A percentile compares a stretch with the other conserved stretches of the same genome.
Conservation (phyloP, 2,888 invertebrate species). For the Loripinus fragilis region DNA sequence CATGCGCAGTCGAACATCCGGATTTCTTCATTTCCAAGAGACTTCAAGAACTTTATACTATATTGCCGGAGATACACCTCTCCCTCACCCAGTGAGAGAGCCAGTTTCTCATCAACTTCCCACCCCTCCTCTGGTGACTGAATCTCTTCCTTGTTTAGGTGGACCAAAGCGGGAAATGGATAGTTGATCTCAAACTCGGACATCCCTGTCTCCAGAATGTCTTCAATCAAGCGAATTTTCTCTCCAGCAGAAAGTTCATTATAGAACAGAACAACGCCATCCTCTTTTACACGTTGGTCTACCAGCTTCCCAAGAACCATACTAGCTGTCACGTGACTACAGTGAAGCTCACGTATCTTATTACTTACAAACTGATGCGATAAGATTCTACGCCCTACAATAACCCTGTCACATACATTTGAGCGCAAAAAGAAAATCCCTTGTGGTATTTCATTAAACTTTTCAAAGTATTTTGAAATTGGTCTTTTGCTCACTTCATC, state of each 20-base stretch:
- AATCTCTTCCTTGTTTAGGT: conserved; percentile 57
- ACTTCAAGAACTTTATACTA: conserved; percentile 58
- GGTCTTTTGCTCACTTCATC: conserved; percentile 38
- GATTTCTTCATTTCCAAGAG: conserved; percentile 53
- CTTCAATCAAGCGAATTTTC: conserved; percentile 60
- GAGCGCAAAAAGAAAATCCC: conserved; percentile 60
- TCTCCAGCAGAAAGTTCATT: conserved; percentile 56
- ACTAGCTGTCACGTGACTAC: conserved; percentile 63
- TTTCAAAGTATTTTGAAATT: conserved; percentile 58
- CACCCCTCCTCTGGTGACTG: conserved; percentile 64
- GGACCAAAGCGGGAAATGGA: conserved; percentile 63
- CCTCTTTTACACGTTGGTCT: conserved; percentile 62
- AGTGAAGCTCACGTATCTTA: conserved; percentile 66
- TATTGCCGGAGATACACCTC: conserved; percentile 63
- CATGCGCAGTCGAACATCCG: conserved; percentile 67
- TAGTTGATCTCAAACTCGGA: conserved; percentile 58
- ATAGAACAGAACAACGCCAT: conserved; percentile 60
- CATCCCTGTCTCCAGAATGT: conserved; percentile 53
- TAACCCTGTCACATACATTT: conserved; percentile 37
- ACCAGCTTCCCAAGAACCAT: conserved; percentile 65
- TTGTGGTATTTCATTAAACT: conserved; percentile 60
- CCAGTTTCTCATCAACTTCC: conserved; percentile 64
- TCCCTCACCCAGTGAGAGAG: conserved; percentile 59
- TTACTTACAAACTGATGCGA: conserved; percentile 64
- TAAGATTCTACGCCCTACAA: conserved; percentile 61